Conservation (phyloP, 2,113 vertebrate species). For the Hylia prasina region DNA sequence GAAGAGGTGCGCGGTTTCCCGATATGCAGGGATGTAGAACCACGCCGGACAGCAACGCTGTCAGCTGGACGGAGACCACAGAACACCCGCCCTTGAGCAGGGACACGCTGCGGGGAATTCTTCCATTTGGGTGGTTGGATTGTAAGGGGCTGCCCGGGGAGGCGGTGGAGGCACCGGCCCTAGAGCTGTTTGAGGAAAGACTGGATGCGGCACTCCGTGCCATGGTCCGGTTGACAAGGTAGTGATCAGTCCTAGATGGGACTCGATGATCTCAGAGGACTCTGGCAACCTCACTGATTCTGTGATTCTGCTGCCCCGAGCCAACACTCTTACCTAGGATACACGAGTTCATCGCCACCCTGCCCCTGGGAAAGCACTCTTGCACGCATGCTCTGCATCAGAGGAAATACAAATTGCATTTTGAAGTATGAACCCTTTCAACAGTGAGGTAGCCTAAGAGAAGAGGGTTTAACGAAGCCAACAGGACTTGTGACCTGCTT, state of each 20-base stretch:
- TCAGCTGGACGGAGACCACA: fast-evolving
- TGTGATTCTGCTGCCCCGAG: not conserved
- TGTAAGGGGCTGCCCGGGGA: not conserved
- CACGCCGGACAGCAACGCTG: not conserved
- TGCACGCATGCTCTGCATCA: not conserved
- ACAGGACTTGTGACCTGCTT: not conserved
- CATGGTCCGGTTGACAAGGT: not conserved
- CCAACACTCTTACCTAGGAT: not conserved
- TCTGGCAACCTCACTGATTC: not conserved
- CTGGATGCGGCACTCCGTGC: not conserved
- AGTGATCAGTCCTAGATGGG: fast-evolving
- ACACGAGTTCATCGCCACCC: not conserved
- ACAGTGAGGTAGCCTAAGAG: not conserved
- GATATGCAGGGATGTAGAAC: fast-evolving
- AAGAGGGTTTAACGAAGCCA: not conserved
- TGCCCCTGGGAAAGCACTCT: not conserved
- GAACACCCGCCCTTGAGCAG: fast-evolving
- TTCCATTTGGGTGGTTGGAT: fast-evolving
- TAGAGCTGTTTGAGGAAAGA: no score
- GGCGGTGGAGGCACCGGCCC: not conserved
- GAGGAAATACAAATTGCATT: not conserved
- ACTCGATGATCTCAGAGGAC: not conserved
- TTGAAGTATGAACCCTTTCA: not conserved
- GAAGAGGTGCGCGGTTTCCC: fast-evolving
- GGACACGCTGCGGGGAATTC: fast-evolving